Evolutionary conservation across 2,888 invertebrate species (phyloP), one percentile per base, ranked within the genome.

Genomic region (Caenorhabditis zanzibari): DNA sequence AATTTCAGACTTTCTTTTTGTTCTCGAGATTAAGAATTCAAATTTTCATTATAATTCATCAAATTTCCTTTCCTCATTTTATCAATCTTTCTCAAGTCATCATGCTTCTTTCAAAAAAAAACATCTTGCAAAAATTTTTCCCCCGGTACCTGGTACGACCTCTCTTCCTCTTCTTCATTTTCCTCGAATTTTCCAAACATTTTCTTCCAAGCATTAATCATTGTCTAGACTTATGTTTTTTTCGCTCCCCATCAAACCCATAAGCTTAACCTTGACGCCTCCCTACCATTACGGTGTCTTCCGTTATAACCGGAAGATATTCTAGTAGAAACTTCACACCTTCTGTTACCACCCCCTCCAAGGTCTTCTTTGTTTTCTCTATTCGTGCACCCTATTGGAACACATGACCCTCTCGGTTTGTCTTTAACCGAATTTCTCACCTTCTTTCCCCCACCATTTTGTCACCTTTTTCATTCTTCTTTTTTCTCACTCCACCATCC

Each of bases 221-320:
- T 54, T 26, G 26, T 54, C 54, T 14, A 19, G 5, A 19, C 24
- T 14, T 52, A 22, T 22, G n/a, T 22, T 9, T 22, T 3, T 52
- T 19, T 52, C 7, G 6, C 44, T 44, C 12, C 16, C 41, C 47
- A n/a, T n/a, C 47, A 54, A 54, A 54, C 24, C 24, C 24, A 26
- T 54, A 63, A 63, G 61, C 61, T 44, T 63, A 63, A 63, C 63
- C 63, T 63, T 63, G 63, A 63, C 26, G 61, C 52, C 9, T 52
- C n/a, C 22, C 22, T 47, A 32, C 47, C 47, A 47, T 47, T 47
- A 14, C 14, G 5, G 5, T 16, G 3, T n/a, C n/a, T 44, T 28
- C 44, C 63, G 44, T 28, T 44, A 24, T 44, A 63, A 44, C 63
- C 44, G 63, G 63, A 63, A 63, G 63, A 44, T 26, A 19, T 47